phyloP scores from a whole-genome alignment of 2,113 vertebrate genomes.

The Chionis minor region DNA sequence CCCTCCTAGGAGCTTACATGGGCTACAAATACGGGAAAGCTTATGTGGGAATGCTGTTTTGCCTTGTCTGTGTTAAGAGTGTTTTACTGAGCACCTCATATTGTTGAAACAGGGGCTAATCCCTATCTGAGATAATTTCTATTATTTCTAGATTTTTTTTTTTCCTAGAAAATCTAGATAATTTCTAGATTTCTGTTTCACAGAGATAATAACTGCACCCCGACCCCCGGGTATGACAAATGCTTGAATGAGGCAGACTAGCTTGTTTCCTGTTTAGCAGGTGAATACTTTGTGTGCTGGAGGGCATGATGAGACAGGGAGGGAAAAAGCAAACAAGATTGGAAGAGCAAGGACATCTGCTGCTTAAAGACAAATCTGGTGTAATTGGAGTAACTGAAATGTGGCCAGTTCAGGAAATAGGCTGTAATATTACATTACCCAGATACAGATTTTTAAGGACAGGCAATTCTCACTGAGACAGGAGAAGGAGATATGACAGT shows the following conservation, averaged over 20 bases:
- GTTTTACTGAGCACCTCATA: not conserved
- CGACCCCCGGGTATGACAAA: not conserved
- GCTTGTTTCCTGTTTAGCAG: not conserved
- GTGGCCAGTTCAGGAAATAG: constrained; percentile 11
- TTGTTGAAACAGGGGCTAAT: not conserved
- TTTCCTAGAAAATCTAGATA: too few species aligned
- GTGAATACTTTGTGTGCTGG: not conserved
- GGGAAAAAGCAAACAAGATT: not conserved
- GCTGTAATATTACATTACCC: constrained; percentile 30
- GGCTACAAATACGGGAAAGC: not conserved
- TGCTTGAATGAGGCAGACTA: not conserved
- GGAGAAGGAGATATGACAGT: not conserved
- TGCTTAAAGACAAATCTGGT: constrained; percentile 11
- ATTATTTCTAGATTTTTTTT: too few species aligned
- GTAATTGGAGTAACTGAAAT: constrained; percentile 36
- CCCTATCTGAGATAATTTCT: not conserved
- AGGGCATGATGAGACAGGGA: not conserved
- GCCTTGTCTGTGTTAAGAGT: not conserved
- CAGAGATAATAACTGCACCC: not conserved
- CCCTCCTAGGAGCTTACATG: not conserved
- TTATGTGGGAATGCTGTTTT: not conserved
- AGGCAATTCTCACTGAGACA: not conserved
- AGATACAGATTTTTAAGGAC: not conserved
- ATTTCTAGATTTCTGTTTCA: not conserved
- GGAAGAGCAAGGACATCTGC: constrained; percentile 14